Evolutionary conservation across 35 echinoderm and acorn worm species (phyloP).

Genomic region (Heliocidaris tuberculata): DNA sequence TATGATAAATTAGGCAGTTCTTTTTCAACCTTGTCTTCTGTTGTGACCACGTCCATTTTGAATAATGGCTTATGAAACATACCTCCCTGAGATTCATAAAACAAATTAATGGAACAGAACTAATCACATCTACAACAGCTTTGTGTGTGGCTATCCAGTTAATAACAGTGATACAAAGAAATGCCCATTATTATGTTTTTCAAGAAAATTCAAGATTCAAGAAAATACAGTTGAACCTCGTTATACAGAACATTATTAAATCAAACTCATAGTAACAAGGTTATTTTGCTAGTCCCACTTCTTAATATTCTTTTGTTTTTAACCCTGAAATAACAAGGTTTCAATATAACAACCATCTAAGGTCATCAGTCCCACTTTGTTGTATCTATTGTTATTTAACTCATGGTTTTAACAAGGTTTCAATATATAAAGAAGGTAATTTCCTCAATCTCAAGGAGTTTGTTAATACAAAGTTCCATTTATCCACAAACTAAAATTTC

Average conservation of each 20-base stretch:
- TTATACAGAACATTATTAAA: background rate
- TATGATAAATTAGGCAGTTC: background rate
- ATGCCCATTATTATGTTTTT: background rate
- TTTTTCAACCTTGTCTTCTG: background rate
- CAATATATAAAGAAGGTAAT: too few relatives aligned
- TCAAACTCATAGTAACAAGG: too few relatives aligned
- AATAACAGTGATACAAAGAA: background rate
- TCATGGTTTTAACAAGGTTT: too few relatives aligned
- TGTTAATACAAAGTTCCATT: background rate
- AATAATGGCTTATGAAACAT: background rate
- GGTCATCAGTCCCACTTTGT: too few relatives aligned
- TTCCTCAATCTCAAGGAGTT: background rate
- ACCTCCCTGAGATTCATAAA: background rate
- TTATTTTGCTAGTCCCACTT: too few relatives aligned
- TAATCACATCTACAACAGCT: background rate
- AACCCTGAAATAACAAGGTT: too few relatives aligned
- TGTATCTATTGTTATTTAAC: too few relatives aligned
- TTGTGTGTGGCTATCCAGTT: background rate
- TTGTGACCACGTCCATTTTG: background rate
- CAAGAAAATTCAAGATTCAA: background rate
- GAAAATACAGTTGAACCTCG: background rate
- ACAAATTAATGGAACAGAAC: background rate
- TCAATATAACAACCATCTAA: too few relatives aligned
- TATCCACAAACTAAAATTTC: background rate
- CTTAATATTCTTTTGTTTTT: background rate